Evolutionary conservation across 2,113 vertebrate genomes (phyloP).

Genomic region (Passer montanus): DNA sequence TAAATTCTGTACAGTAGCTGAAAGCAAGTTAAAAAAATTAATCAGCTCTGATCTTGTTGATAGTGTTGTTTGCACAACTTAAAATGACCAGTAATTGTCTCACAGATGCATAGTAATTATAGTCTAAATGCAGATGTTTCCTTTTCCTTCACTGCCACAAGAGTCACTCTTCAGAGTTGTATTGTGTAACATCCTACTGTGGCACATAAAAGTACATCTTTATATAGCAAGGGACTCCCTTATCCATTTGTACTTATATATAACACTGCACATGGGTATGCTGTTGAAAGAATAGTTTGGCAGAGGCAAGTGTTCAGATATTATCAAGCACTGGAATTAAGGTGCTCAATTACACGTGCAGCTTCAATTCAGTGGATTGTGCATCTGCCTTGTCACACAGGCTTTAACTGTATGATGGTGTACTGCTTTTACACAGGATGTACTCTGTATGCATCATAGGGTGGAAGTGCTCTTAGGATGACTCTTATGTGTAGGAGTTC

Average conservation of each 20-base stretch:
- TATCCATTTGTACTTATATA: neutral
- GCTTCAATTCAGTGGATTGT: neutral
- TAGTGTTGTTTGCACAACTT: neutral
- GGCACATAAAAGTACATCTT: constrained; percentile 14
- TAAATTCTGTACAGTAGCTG: neutral
- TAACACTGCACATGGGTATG: neutral
- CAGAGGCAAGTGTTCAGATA: neutral
- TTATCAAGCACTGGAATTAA: neutral
- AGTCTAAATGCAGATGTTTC: constrained; percentile 65
- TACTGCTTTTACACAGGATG: neutral
- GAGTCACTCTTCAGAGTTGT: neutral
- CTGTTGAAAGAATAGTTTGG: constrained; percentile 23
- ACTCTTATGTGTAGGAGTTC: constrained; percentile 19
- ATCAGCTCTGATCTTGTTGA: neutral
- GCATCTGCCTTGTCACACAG: neutral
- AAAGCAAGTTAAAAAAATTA: neutral
- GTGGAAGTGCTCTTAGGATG: constrained; percentile 21
- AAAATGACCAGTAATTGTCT: constrained; percentile 47
- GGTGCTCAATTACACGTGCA: neutral
- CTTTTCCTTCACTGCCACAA: constrained; percentile 52
- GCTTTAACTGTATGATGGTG: neutral
- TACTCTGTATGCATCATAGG: neutral
- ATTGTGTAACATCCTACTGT: constrained; percentile 58
- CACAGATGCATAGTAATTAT: constrained; percentile 4
- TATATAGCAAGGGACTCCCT: constrained; percentile 43